Conservation (phyloP, 2,113 vertebrate species). For the Anguilla rostrata region DNA sequence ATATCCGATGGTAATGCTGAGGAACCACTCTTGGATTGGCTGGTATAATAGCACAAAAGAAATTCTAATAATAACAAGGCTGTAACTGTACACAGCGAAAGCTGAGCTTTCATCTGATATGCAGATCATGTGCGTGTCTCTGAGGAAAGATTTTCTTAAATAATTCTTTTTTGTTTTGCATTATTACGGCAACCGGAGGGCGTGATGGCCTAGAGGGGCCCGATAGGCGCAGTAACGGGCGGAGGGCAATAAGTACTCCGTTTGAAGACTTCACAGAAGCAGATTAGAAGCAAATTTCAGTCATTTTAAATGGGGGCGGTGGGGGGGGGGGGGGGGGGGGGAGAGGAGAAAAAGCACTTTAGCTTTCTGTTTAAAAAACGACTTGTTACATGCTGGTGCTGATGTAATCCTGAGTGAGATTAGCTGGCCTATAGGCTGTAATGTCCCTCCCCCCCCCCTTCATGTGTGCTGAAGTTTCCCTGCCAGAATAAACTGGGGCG, state of each 20-base stretch:
- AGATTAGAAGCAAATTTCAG: not conserved
- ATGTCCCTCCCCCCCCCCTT: not conserved
- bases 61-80: not conserved
- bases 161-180: not conserved
- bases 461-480: not conserved
- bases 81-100: not conserved
- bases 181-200: not conserved
- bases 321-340: no score
- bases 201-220: not conserved
- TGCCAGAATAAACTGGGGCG: not conserved
- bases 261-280: not conserved
- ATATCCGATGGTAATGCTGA: not conserved
- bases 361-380: not conserved
- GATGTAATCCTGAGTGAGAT: not conserved
- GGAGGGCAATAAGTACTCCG: not conserved
- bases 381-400: not conserved
- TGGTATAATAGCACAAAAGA: not conserved
- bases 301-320: not conserved
- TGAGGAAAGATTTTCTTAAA: not conserved
- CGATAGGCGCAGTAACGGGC: not conserved
- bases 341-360: not conserved
- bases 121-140: not conserved
- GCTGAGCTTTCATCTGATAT: not conserved
- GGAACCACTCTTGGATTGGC: not conserved
- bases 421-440: not conserved